These are phyloP conservation scores for Heliocidaris tuberculata DNA, from an alignment of 35 echinoderm and acorn worm genomes.

Conservation along the genomic window DNA sequence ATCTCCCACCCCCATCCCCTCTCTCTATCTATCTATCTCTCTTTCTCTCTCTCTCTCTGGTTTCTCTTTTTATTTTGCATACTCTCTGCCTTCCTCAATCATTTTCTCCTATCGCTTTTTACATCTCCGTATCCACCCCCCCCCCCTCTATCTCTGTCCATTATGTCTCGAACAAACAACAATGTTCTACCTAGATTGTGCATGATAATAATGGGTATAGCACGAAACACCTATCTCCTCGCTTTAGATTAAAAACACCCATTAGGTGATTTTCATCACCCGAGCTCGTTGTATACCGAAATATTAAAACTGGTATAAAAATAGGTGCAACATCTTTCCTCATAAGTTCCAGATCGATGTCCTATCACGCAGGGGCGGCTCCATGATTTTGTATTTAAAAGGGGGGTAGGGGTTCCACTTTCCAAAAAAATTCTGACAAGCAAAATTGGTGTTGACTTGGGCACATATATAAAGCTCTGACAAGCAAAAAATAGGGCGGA, in stretches of 20 bases:
- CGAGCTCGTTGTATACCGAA: background rate
- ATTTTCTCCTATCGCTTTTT: too few species aligned
- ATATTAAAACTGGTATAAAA: background rate
- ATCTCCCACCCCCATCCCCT: too few species aligned
- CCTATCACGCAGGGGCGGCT: background rate
- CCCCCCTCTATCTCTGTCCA: background rate
- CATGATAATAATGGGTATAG: background rate
- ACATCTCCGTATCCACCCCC: background rate
- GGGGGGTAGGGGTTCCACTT: too few species aligned
- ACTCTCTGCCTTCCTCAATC: too few species aligned
- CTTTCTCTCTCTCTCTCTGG: background rate
- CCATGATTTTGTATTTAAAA: too few species aligned
- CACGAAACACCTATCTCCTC: background rate
- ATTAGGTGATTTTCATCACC: background rate
- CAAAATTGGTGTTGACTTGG: too few species aligned
- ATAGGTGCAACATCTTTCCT: background rate
- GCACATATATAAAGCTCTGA: too few species aligned
- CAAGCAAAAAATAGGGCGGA: too few species aligned
- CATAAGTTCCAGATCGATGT: background rate
- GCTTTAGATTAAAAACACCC: background rate
- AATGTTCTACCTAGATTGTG: background rate
- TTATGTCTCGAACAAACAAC: background rate
- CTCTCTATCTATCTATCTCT: background rate
- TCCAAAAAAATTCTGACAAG: too few species aligned
- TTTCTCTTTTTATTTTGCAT: background rate